Evolutionary conservation across 2,888 invertebrate species (phyloP).

Genomic region (Charanyca ferruginea): DNA sequence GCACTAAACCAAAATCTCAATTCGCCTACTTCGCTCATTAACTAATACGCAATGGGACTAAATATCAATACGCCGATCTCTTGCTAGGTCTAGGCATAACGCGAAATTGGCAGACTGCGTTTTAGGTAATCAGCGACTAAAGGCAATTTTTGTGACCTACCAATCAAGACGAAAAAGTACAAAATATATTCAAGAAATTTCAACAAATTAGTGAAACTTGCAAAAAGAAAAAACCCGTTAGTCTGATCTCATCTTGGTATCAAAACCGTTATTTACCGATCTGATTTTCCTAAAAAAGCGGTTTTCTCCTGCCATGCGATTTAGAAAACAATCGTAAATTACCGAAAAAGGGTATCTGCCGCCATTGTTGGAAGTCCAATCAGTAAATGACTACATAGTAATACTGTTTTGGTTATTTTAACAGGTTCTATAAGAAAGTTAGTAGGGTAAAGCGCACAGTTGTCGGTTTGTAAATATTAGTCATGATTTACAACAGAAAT

Average conservation of each 20-base stretch:
- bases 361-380: conserved; percentile 74
- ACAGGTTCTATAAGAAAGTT: conserved; percentile 66
- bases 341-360: conserved; percentile 75
- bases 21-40: too few species aligned
- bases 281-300: conserved; percentile 79
- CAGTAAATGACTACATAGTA: conserved; percentile 72
- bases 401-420: conserved; percentile 67
- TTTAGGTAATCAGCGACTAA: too few species aligned
- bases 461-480: conserved; percentile 6
- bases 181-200: background rate
- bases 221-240: conserved; percentile 59
- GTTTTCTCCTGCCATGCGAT: conserved; percentile 66
- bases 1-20: too few species aligned
- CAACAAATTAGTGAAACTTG: conserved; percentile 2
- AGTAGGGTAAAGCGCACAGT: conserved; percentile 53
- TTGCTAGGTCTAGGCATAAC: too few species aligned
- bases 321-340: conserved; percentile 74
- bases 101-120: too few species aligned
- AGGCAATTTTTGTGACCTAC: too few species aligned
- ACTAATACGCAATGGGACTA: too few species aligned
- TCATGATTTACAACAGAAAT: too few species aligned
- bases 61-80: too few species aligned
- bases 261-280: conserved; percentile 72
- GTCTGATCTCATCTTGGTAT: conserved; percentile 65
- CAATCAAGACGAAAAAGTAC: background rate